phyloP scores from a whole-genome alignment of 2,797 vertebrate species.

The Sebastes miniatus region DNA sequence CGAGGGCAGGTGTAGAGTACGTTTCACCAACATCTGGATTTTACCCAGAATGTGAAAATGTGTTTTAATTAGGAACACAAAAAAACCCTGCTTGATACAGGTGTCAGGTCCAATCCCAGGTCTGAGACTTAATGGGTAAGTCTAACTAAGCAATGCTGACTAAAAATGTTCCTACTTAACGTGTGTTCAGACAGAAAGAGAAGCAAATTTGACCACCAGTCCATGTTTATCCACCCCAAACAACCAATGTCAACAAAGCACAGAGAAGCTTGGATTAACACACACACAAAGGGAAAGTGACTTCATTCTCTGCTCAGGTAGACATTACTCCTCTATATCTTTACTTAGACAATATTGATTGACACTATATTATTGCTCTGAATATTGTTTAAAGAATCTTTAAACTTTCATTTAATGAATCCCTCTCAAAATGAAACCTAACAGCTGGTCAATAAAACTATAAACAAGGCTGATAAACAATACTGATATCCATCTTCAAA shows the following conservation, averaged over 20 bases:
- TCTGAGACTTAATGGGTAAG: neutral
- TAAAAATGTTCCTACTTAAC: neutral
- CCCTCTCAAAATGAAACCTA: neutral
- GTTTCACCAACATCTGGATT: constrained; percentile 39
- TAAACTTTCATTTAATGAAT: neutral
- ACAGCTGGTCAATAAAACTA: neutral
- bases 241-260: too few species aligned
- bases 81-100: neutral
- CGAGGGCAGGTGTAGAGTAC: neutral
- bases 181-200: neutral
- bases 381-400: too few species aligned
- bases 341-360: too few species aligned
- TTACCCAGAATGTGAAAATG: neutral
- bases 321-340: too few species aligned
- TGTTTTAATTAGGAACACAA: constrained; percentile 35
- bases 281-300: too few species aligned
- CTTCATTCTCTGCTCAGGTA: too few species aligned
- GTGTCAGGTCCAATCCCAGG: neutral
- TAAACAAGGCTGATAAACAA: neutral
- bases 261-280: too few species aligned
- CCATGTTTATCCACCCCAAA: too few species aligned
- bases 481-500: neutral
- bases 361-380: too few species aligned
- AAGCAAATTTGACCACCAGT: neutral
- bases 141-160: neutral